phyloP scores from a whole-genome alignment of 2,113 vertebrate species.

The Sula dactylatra region DNA sequence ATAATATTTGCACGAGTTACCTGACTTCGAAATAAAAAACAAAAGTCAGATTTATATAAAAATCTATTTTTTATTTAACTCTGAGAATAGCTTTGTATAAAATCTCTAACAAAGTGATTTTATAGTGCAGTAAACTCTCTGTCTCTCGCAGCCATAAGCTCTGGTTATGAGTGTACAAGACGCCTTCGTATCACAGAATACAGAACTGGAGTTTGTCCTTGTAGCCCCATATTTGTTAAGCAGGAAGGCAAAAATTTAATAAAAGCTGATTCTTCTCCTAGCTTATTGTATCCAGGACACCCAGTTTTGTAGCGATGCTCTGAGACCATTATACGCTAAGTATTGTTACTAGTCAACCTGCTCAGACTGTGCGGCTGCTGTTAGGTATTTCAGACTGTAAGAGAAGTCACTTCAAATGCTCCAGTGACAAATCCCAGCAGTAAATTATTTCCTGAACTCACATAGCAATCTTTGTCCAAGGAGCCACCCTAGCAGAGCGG shows the following conservation, averaged over 20 bases:
- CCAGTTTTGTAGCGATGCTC: not conserved
- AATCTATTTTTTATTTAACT: slow-evolving; percentile 26
- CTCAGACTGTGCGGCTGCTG: rapidly evolving
- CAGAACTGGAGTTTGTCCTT: not conserved
- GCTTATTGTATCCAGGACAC: not conserved
- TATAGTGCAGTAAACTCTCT: not conserved
- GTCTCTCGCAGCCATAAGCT: not conserved
- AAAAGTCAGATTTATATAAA: not conserved
- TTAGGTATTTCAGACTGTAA: not conserved
- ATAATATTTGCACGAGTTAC: not conserved
- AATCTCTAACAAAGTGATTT: slow-evolving; percentile 6
- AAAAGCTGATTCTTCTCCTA: not conserved
- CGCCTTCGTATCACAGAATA: not conserved
- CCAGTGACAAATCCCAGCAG: not conserved
- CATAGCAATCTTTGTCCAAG: not conserved
- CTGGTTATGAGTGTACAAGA: not conserved
- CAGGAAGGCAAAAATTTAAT: not conserved
- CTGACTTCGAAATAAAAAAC: not conserved
- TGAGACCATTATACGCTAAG: not conserved
- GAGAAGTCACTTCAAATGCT: not conserved
- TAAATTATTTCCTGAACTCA: not conserved
- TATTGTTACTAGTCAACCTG: not conserved
- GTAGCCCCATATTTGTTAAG: not conserved
- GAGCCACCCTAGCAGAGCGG: not conserved
- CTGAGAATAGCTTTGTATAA: not conserved